phyloP scores from a whole-genome alignment of 2,888 invertebrate species.

The Phragmatobia fuliginosa region DNA sequence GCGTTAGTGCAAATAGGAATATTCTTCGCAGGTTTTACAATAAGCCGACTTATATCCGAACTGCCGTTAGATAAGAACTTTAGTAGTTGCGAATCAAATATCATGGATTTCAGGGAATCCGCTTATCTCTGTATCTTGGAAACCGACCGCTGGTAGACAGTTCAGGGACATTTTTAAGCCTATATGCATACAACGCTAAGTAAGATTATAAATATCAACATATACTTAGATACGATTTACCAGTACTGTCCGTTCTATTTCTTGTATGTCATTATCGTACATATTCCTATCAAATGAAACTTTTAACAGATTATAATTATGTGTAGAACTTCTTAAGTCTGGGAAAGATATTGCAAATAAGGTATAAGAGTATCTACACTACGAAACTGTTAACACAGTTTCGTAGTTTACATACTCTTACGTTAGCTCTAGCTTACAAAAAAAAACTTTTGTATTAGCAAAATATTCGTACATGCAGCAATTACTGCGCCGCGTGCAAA shows the following conservation, averaged over 20 bases:
- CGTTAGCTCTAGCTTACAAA: conserved; percentile 28
- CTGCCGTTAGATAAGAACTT: conserved; percentile 64
- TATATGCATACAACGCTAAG: conserved; percentile 31
- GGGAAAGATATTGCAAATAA: background rate
- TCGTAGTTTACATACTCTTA: too few relatives aligned
- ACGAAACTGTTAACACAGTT: conserved; percentile 15
- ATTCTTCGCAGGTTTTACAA: conserved; percentile 67
- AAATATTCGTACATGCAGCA: conserved; percentile 51
- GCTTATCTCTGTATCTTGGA: conserved; percentile 51
- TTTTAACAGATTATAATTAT: background rate
- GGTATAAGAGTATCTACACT: background rate
- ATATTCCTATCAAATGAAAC: background rate
- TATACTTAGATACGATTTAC: conserved; percentile 23
- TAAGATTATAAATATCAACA: conserved; percentile 20
- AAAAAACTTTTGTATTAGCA: conserved; percentile 31
- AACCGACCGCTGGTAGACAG: conserved; percentile 25
- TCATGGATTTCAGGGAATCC: conserved; percentile 51
- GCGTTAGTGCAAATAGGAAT: conserved; percentile 69
- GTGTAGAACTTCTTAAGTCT: background rate
- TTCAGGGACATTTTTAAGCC: conserved; percentile 25
- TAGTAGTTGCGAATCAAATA: conserved; percentile 61
- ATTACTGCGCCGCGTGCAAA: conserved; percentile 53
- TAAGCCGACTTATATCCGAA: conserved; percentile 69
- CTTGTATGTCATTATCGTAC: background rate
- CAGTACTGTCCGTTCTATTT: conserved; percentile 23